A percentile compares a stretch with the other conserved stretches of the same genome.
Conservation (phyloP, 2,888 invertebrate genomes). For the Camponotus fellah region DNA sequence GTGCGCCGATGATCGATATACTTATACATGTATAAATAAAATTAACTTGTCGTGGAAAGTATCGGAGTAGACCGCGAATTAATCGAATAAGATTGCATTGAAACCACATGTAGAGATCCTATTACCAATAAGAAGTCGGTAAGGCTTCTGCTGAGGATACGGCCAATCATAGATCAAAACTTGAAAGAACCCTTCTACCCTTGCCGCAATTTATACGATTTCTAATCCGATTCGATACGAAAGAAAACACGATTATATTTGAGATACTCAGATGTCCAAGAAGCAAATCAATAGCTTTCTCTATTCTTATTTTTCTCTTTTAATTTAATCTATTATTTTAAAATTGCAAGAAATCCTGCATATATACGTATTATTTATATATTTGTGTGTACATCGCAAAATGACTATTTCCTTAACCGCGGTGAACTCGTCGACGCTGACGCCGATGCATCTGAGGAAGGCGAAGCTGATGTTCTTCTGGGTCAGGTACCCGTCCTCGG, state of each 20-base stretch:
- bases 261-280: slow-evolving; percentile 77
- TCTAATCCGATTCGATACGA: slow-evolving; percentile 85
- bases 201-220: slow-evolving; percentile 85
- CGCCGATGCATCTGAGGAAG: slow-evolving; percentile 99
- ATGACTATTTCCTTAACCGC: slow-evolving; percentile 91
- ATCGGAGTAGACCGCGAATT: slow-evolving; percentile 74
- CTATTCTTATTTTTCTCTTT: not conserved
- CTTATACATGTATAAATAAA: not conserved
- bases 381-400: slow-evolving; percentile 51
- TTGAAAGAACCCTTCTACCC: slow-evolving; percentile 78
- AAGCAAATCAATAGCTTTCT: slow-evolving; percentile 24
- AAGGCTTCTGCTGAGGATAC: slow-evolving; percentile 85
- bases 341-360: not conserved
- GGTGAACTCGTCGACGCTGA: slow-evolving; percentile 97
- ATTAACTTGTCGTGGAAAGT: not conserved
- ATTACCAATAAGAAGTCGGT: slow-evolving; percentile 85
- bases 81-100: slow-evolving; percentile 84
- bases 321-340: not conserved
- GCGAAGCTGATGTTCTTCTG: slow-evolving; percentile 99
- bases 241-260: slow-evolving; percentile 83
- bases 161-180: slow-evolving; percentile 85
- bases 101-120: slow-evolving; percentile 85
- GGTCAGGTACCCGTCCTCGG: slow-evolving; percentile 99
- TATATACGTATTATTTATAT: not conserved
- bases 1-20: not conserved